Conservation (phyloP, 1,140 invertebrate genomes). For the Bombus balteatus region DNA sequence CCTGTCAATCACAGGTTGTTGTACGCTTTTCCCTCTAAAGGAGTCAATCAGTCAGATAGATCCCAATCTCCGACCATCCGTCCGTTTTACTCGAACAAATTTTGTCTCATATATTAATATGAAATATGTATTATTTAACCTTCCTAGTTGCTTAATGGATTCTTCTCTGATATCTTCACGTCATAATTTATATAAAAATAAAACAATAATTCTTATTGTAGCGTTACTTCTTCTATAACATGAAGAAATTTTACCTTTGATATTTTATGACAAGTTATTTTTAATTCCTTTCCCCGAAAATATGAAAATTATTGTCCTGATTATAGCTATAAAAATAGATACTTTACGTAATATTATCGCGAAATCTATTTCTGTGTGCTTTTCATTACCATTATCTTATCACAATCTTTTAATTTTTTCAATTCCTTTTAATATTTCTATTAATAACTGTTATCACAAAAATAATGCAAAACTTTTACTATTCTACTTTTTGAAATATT, state of each 20-base stretch:
- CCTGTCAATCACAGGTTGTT: conserved; percentile 46
- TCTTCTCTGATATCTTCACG: background rate
- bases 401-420: background rate
- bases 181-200: background rate
- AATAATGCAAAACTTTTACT: background rate
- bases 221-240: no score
- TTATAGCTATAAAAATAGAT: background rate
- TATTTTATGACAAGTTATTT: background rate
- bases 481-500: background rate
- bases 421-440: background rate
- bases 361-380: background rate
- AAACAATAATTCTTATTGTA: background rate
- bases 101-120: background rate
- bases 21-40: background rate
- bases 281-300: background rate
- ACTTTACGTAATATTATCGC: background rate
- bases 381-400: background rate
- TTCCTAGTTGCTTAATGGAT: background rate
- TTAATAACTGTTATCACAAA: background rate
- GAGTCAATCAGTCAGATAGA: background rate
- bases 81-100: background rate
- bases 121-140: conserved; percentile 11
- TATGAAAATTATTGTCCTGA: background rate
- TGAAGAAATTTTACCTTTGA: background rate
- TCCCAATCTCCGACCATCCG: no score